A percentile compares a stretch with the other conserved stretches of the same genome.
phyloP scores from a whole-genome alignment of 2,888 invertebrate genomes.

The Eristalinus sepulchralis region DNA sequence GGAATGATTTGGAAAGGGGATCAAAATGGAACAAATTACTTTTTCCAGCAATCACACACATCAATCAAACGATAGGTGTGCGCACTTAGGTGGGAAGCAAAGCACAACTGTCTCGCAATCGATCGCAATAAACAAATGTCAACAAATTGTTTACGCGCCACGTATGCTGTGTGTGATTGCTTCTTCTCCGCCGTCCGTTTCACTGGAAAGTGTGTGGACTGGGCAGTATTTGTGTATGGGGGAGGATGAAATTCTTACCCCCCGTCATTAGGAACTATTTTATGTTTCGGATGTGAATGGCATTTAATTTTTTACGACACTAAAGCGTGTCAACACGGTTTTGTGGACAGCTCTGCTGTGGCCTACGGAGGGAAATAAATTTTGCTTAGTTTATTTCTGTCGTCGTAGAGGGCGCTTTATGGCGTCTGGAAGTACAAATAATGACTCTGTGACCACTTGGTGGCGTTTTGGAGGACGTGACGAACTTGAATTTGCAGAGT shows the following conservation, averaged over 20 bases:
- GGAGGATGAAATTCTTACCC: background rate
- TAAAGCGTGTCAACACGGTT: conserved; percentile 4
- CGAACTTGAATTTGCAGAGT: background rate
- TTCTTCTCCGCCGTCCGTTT: background rate
- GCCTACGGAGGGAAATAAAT: background rate
- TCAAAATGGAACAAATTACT: background rate
- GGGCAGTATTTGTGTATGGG: background rate
- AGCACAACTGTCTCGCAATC: background rate
- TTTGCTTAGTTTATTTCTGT: background rate
- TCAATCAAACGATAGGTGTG: conserved; percentile 13
- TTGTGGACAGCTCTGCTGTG: background rate
- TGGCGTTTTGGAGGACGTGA: background rate
- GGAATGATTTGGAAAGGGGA: background rate
- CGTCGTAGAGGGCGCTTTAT: background rate
- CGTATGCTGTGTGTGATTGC: background rate
- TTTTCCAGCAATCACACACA: background rate
- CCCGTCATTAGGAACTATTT: conserved; percentile 11
- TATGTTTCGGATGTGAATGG: conserved; percentile 1
- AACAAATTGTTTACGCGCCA: background rate
- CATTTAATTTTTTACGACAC: conserved; percentile 4
- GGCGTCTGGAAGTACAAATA: background rate
- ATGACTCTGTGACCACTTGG: background rate
- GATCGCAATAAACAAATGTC: background rate
- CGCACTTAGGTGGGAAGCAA: background rate
- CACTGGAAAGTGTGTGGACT: background rate